Evolutionary conservation across 2,113 vertebrate genomes (phyloP).

Genomic region (Psettodes erumei): DNA sequence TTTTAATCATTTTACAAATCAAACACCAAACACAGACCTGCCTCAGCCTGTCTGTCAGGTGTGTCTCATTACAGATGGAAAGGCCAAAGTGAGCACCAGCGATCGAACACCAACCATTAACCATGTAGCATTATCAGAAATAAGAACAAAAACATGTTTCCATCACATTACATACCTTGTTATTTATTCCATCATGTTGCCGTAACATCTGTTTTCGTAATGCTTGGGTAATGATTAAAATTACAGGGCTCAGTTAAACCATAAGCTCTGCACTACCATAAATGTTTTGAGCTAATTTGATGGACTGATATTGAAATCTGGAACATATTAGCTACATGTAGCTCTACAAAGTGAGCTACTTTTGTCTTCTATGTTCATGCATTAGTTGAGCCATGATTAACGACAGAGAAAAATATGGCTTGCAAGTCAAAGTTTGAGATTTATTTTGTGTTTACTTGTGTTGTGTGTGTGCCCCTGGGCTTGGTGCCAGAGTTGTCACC

Average conservation of each 20-base stretch:
- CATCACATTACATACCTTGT: neutral
- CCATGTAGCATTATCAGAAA: neutral
- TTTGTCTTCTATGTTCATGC: neutral
- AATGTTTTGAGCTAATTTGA: neutral
- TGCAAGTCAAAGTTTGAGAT: neutral
- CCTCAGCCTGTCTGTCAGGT: no score
- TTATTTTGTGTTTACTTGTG: neutral
- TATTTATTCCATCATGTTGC: neutral
- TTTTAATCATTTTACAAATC: no score
- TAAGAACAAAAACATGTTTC: neutral
- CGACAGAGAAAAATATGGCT: neutral
- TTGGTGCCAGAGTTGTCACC: conserved; percentile 47
- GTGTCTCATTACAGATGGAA: no score
- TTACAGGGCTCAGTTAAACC: neutral
- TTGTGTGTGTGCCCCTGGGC: conserved; percentile 5
- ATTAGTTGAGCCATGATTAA: neutral
- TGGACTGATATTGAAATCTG: neutral
- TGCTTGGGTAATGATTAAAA: neutral
- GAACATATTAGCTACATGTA: neutral
- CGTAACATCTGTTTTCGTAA: neutral
- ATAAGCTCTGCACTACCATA: neutral
- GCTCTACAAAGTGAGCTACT: neutral
- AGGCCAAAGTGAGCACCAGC: no score
- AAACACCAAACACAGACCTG: no score
- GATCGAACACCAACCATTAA: neutral